Evolutionary conservation across 1,140 invertebrate genomes (phyloP).

Genomic region (Vanessa atalanta): DNA sequence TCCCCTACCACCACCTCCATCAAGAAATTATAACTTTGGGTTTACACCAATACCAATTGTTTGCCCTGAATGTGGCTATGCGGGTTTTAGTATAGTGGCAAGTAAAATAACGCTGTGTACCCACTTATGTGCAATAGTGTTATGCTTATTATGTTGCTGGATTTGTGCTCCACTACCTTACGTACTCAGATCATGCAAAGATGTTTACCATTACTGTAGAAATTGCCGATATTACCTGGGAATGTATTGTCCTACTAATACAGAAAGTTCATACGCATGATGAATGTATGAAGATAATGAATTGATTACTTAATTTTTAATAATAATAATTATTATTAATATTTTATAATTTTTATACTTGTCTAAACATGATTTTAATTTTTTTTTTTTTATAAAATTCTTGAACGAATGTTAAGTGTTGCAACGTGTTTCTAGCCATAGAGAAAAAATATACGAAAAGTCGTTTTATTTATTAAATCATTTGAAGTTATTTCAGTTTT

Average conservation of each 20-base stretch:
- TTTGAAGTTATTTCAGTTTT: slow-evolving; percentile 2
- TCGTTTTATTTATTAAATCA: slow-evolving; percentile 4
- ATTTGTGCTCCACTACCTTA: slow-evolving; percentile 71
- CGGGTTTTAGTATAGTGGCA: slow-evolving; percentile 58
- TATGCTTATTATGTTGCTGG: slow-evolving; percentile 73
- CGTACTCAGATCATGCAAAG: slow-evolving; percentile 69
- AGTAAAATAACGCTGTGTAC: slow-evolving; percentile 69
- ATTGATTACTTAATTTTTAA: neutral
- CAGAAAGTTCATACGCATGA: slow-evolving; percentile 47
- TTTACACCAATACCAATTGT: slow-evolving; percentile 61
- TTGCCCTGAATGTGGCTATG: slow-evolving; percentile 69
- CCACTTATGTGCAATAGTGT: slow-evolving; percentile 63
- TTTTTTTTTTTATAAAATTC: slow-evolving; percentile 3
- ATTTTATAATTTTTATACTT: neutral
- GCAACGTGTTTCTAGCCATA: slow-evolving; percentile 26
- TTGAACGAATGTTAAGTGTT: slow-evolving; percentile 27
- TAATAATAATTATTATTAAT: neutral
- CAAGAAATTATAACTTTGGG: slow-evolving; percentile 60
- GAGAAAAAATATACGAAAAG: slow-evolving; percentile 20
- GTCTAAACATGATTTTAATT: neutral
- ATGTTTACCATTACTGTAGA: slow-evolving; percentile 74
- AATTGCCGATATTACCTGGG: slow-evolving; percentile 69
- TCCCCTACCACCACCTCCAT: slow-evolving; percentile 49
- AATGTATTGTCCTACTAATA: slow-evolving; percentile 69
- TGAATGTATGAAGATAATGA: slow-evolving; percentile 3